These are phyloP conservation scores for Molorchus minor DNA, from an alignment of 2,888 invertebrate species.

Conservation along the genomic window DNA sequence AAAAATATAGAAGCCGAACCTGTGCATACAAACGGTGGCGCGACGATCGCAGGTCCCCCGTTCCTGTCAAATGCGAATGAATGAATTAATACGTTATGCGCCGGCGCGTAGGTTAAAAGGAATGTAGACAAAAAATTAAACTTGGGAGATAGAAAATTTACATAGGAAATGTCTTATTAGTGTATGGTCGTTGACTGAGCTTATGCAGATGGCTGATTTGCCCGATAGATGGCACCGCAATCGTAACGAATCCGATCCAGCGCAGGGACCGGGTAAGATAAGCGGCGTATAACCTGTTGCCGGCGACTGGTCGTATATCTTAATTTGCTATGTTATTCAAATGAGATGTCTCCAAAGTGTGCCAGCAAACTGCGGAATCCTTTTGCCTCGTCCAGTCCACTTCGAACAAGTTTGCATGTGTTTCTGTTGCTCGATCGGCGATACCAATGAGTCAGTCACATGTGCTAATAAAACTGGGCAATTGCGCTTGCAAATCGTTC, in stretches of 20 bases:
- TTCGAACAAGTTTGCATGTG: slow-evolving; percentile 25
- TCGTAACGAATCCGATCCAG: neutral
- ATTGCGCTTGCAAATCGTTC: slow-evolving; percentile 1
- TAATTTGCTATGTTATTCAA: slow-evolving; percentile 54
- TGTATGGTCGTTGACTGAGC: no score
- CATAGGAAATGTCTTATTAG: no score
- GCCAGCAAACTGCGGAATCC: slow-evolving; percentile 40
- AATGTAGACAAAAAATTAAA: no score
- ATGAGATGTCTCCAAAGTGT: slow-evolving; percentile 53
- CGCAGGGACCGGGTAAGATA: slow-evolving; percentile 4
- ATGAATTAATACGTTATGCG: no score
- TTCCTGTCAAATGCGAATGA: no score
- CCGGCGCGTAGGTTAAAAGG: no score
- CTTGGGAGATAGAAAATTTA: no score
- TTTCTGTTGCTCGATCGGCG: neutral
- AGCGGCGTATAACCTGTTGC: slow-evolving; percentile 14
- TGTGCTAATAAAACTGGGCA: neutral
- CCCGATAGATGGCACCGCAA: no score
- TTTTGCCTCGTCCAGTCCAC: slow-evolving; percentile 21
- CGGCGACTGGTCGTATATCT: slow-evolving; percentile 46
- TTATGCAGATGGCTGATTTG: no score
- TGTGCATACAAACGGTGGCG: no score
- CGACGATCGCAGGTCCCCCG: no score
- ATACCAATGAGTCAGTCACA: slow-evolving; percentile 3
- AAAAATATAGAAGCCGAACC: no score